phyloP scores from a whole-genome alignment of 2,113 vertebrate species.

The Sapayoa aenigma region DNA sequence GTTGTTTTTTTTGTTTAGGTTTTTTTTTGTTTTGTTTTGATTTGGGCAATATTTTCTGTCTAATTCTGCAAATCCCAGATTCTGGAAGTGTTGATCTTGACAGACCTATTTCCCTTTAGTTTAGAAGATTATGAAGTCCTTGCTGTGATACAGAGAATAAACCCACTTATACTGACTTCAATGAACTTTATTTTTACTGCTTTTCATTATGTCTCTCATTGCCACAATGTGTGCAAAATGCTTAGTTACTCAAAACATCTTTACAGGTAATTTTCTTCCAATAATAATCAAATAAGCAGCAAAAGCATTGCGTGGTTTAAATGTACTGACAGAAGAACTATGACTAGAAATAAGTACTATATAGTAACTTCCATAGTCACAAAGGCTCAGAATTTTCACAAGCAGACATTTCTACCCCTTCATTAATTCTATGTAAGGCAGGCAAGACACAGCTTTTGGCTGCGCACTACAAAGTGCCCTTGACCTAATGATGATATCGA shows the following conservation, averaged over 20 bases:
- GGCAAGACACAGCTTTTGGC: background rate
- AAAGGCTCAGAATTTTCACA: slow-evolving; percentile 46
- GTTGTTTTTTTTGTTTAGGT: no score
- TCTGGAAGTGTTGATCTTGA: slow-evolving; percentile 52
- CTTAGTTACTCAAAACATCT: slow-evolving; percentile 64
- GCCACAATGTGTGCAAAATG: slow-evolving; percentile 68
- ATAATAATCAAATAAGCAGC: slow-evolving; percentile 63
- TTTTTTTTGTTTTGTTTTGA: background rate
- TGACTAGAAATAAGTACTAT: slow-evolving; percentile 49
- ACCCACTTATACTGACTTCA: slow-evolving; percentile 50
- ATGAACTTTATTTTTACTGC: slow-evolving; percentile 66
- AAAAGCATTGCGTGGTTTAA: slow-evolving; percentile 66
- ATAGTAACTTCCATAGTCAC: slow-evolving; percentile 26
- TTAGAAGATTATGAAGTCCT: slow-evolving; percentile 57
- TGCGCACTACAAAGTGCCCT: slow-evolving; percentile 29
- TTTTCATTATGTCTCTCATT: slow-evolving; percentile 56
- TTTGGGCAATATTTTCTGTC: slow-evolving; percentile 28
- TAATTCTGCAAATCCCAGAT: slow-evolving; percentile 51
- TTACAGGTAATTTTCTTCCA: slow-evolving; percentile 72
- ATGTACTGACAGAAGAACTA: slow-evolving; percentile 39
- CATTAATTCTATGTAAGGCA: background rate
- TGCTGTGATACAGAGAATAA: slow-evolving; percentile 54
- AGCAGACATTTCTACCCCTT: background rate
- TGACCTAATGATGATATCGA: slow-evolving; percentile 55
- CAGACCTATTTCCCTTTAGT: background rate